Conservation (phyloP, 2,113 vertebrate species). For the Microcebus ravelobensis region DNA sequence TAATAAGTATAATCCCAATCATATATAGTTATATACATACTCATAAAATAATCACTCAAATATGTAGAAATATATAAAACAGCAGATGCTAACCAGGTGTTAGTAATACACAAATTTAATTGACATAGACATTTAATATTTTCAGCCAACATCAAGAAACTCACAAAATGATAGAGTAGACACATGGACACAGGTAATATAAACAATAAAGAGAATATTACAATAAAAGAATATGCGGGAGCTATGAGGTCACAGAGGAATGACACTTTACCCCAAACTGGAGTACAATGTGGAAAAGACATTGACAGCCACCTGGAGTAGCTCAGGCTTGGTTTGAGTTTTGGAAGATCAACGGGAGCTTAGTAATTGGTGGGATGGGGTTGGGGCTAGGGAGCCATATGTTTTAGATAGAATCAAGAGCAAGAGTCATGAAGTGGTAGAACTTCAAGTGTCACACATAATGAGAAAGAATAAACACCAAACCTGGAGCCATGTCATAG, state of each 20-base stretch:
- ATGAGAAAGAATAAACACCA: not conserved
- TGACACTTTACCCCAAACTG: not conserved
- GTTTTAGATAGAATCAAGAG: not conserved
- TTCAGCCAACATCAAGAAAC: not conserved
- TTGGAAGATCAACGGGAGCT: not conserved
- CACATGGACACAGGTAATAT: not conserved
- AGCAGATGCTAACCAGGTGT: not conserved
- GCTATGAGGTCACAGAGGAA: not conserved
- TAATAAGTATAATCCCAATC: not conserved
- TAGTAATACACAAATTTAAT: not conserved
- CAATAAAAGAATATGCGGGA: not conserved
- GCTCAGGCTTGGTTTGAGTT: not conserved
- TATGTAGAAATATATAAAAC: not conserved
- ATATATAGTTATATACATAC: not conserved
- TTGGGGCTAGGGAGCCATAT: too few species aligned
- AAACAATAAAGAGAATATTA: not conserved
- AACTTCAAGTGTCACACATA: not conserved
- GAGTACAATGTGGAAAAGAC: not conserved
- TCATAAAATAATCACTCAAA: not conserved
- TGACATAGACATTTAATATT: not conserved
- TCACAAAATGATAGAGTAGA: not conserved
- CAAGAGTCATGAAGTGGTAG: not conserved
- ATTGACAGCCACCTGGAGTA: not conserved
- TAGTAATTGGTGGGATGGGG: not conserved
- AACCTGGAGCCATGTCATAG: fast-evolving